Evolutionary conservation across 2,888 invertebrate species (phyloP).

Genomic region (Monopis laevigella): DNA sequence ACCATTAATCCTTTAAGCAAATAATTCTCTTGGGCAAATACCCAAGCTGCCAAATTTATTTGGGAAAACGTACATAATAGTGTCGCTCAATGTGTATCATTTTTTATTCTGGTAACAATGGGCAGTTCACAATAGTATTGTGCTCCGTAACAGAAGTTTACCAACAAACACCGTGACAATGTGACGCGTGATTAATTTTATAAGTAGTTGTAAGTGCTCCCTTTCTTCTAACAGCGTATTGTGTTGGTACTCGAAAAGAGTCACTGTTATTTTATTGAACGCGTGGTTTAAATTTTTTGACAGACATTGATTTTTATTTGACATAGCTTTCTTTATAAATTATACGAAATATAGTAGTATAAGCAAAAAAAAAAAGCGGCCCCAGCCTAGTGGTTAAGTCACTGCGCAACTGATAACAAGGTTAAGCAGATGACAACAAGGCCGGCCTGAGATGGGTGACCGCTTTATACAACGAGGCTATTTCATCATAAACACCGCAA

Average conservation of each 20-base stretch:
- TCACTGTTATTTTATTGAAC: background rate
- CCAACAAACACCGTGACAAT: conserved; percentile 50
- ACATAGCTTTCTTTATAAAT: no score
- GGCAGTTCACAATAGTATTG: conserved; percentile 31
- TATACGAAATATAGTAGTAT: no score
- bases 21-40: no score
- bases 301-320: no score
- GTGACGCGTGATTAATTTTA: conserved; percentile 54
- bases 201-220: conserved; percentile 43
- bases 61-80: conserved; percentile 27
- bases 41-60: conserved; percentile 32
- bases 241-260: conserved; percentile 3
- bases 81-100: conserved; percentile 20
- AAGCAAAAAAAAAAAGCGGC: no score
- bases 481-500: no score
- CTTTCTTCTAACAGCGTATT: conserved; percentile 19
- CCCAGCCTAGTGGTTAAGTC: no score
- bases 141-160: conserved; percentile 41
- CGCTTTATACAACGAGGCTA: no score
- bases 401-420: no score
- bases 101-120: conserved; percentile 16
- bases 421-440: no score
- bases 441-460: no score
- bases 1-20: conserved; percentile 36
- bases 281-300: no score